A percentile compares a stretch with the other conserved stretches of the same genome.
Conservation (phyloP, 2,113 vertebrate species). For the Camelus dromedarius region DNA sequence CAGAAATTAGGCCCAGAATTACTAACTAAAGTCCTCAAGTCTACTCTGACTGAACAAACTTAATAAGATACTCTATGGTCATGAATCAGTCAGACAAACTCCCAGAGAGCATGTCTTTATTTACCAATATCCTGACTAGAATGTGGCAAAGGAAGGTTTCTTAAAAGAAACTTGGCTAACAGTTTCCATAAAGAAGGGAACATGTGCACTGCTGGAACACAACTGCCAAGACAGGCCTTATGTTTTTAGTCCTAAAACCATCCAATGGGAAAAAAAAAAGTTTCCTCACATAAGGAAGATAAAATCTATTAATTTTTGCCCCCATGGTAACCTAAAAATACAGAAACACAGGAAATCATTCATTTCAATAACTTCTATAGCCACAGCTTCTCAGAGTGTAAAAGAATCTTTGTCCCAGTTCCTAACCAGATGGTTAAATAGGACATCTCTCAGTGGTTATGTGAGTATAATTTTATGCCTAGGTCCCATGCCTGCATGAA, state of each 20-base stretch:
- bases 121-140: not conserved
- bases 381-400: not conserved
- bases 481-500: not conserved
- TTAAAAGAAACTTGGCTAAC: not conserved
- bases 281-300: not conserved
- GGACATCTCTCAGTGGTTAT: not conserved
- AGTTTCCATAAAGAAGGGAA: not conserved
- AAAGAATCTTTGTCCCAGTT: not conserved
- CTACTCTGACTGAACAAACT: not conserved
- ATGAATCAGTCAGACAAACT: not conserved
- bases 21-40: not conserved
- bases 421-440: slow-evolving; percentile 5
- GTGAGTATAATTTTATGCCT: slow-evolving; percentile 8
- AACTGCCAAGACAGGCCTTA: not conserved
- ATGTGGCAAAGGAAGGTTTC: not conserved
- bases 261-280: not conserved
- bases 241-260: not conserved
- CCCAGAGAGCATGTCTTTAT: not conserved
- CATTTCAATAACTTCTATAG: not conserved
- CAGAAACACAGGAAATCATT: not conserved
- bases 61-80: not conserved
- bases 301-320: not conserved
- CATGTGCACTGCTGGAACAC: not conserved
- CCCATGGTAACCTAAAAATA: not conserved
- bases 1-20: not conserved